Percentiles rank a stretch among this genome's conserved stretches.
Conservation (phyloP, 2,888 invertebrate genomes). For the Acleris sparsana region DNA sequence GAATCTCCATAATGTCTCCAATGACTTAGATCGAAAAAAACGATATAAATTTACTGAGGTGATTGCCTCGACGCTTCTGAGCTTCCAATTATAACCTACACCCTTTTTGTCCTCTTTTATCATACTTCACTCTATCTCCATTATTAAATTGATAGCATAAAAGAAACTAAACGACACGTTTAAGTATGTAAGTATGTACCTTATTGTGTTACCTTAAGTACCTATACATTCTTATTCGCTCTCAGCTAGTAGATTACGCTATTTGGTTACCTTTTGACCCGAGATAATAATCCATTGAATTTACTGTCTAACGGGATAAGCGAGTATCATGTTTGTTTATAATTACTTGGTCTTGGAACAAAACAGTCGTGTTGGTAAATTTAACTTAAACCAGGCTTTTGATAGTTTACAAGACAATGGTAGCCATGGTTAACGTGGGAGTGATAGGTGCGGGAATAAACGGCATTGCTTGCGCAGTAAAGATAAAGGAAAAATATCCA, state of each 20-base stretch:
- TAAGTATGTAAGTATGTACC: no score
- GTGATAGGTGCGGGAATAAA: slow-evolving; percentile 91
- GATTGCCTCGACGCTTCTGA: no score
- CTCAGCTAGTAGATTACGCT: neutral
- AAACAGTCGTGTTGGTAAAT: neutral
- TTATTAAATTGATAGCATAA: no score
- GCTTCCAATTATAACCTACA: no score
- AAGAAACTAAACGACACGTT: no score
- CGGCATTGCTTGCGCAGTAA: slow-evolving; percentile 87
- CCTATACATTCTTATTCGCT: no score
- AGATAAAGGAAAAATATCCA: slow-evolving; percentile 84
- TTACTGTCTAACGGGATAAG: slow-evolving; percentile 1
- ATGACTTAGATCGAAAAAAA: no score
- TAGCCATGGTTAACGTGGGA: slow-evolving; percentile 72
- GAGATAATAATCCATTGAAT: slow-evolving; percentile 17
- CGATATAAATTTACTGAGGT: no score
- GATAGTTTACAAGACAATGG: neutral
- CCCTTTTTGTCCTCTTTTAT: no score
- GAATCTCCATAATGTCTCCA: no score
- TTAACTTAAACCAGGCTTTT: neutral
- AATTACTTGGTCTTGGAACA: neutral
- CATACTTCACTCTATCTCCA: no score
- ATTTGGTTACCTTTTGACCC: slow-evolving; percentile 24
- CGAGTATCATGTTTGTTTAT: neutral
- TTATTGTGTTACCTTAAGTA: no score